phyloP scores from a whole-genome alignment of 2,888 invertebrate species.

The Apodemia hepburni region DNA sequence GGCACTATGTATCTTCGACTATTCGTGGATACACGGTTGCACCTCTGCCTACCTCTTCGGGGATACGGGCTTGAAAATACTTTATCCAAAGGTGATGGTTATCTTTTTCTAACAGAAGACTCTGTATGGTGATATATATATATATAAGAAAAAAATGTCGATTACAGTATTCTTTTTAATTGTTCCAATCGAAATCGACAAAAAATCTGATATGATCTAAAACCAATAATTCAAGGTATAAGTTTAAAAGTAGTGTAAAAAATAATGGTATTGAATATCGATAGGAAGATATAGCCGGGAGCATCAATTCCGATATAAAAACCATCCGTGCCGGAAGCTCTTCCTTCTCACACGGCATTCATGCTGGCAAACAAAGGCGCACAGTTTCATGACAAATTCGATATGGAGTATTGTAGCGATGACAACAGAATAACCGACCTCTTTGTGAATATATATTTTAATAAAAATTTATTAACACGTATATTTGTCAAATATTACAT shows the following conservation, averaged over 20 bases:
- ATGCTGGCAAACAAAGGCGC: constrained; percentile 53
- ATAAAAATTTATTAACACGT: constrained; percentile 72
- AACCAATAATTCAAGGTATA: constrained; percentile 17
- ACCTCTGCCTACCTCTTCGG: too few relatives aligned
- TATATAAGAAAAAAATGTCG: too few relatives aligned
- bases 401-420: constrained; percentile 58
- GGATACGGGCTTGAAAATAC: too few relatives aligned
- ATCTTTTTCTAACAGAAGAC: too few relatives aligned
- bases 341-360: constrained; percentile 71
- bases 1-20: too few relatives aligned
- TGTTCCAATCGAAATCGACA: not conserved
- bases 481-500: constrained; percentile 35
- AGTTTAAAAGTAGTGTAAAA: constrained; percentile 46
- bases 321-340: constrained; percentile 60
- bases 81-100: not conserved
- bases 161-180: too few relatives aligned
- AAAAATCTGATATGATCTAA: not conserved
- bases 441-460: constrained; percentile 56
- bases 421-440: constrained; percentile 51
- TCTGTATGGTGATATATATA: too few relatives aligned
- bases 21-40: too few relatives aligned
- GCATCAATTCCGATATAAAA: constrained; percentile 53
- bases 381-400: constrained; percentile 75
- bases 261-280: constrained; percentile 55
- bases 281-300: constrained; percentile 66